These are phyloP conservation scores for Selene dorsalis DNA, from an alignment of 2,797 vertebrate genomes.

Conservation along the genomic window DNA sequence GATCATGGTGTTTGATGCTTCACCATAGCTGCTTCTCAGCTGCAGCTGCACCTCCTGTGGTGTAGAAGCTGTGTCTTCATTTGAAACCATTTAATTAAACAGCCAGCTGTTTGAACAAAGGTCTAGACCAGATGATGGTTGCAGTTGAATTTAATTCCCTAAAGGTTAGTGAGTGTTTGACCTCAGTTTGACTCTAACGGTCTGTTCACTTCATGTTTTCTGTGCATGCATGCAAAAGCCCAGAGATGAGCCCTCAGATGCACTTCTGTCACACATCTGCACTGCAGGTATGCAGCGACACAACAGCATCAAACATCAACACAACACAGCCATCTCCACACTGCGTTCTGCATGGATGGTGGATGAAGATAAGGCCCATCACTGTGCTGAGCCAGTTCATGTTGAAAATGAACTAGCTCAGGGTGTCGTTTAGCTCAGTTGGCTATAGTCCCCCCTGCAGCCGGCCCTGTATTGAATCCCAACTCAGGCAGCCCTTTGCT, in stretches of 20 bases:
- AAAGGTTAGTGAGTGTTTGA: background rate
- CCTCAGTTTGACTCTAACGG: too few species aligned
- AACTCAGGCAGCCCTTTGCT: too few species aligned
- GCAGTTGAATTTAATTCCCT: background rate
- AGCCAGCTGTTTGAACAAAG: too few species aligned
- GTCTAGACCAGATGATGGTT: background rate
- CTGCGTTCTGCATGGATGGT: background rate
- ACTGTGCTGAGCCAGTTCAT: background rate
- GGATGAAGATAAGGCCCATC: background rate
- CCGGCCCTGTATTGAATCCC: too few species aligned
- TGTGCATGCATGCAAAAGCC: conserved; percentile 15
- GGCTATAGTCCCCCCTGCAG: too few species aligned
- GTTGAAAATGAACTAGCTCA: too few species aligned
- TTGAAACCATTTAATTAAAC: background rate
- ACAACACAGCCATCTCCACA: background rate
- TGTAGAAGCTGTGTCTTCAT: background rate
- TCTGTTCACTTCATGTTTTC: conserved; percentile 36
- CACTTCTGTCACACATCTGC: background rate
- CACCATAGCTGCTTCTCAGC: too few species aligned
- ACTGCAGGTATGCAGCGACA: background rate
- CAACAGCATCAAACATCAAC: background rate
- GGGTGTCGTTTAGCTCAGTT: too few species aligned
- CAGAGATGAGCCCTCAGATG: background rate
- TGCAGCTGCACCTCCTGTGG: background rate
- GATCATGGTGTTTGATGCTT: background rate